Conservation (phyloP, 2,797 vertebrate species). For the Taenioides sp. region DNA sequence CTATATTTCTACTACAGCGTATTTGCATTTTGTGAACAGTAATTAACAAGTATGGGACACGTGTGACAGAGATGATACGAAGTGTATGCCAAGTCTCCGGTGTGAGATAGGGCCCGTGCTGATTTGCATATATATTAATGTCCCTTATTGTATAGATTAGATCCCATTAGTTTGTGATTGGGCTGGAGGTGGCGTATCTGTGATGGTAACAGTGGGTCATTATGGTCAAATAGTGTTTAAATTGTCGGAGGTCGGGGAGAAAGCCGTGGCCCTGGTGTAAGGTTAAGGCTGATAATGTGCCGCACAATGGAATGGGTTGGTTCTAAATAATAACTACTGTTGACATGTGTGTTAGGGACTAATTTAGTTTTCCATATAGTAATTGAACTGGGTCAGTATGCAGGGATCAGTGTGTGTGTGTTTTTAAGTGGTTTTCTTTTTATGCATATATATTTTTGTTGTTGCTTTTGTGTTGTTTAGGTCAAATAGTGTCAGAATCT, state of each 20-base stretch:
- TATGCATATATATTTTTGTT: too few species aligned
- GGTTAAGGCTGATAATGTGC: slow-evolving; percentile 71
- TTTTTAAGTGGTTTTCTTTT: too few species aligned
- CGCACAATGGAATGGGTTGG: slow-evolving; percentile 67
- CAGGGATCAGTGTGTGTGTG: too few species aligned
- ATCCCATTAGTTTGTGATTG: slow-evolving; percentile 87
- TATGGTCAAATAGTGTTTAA: slow-evolving; percentile 74
- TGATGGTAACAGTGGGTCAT: slow-evolving; percentile 76
- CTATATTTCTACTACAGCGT: slow-evolving; percentile 59
- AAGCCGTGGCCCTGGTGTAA: slow-evolving; percentile 85
- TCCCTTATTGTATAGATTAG: slow-evolving; percentile 84
- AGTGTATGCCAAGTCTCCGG: slow-evolving; percentile 53
- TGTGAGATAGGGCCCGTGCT: slow-evolving; percentile 65
- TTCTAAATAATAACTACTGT: slow-evolving; percentile 35
- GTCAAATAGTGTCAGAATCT: too few species aligned
- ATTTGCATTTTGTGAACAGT: slow-evolving; percentile 73
- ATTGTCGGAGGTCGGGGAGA: slow-evolving; percentile 78
- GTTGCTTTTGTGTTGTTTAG: too few species aligned
- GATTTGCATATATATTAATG: slow-evolving; percentile 88
- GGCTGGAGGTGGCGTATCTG: slow-evolving; percentile 75
- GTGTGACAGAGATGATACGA: slow-evolving; percentile 64
- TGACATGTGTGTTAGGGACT: background rate
- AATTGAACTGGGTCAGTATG: slow-evolving; percentile 32
- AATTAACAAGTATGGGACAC: slow-evolving; percentile 71
- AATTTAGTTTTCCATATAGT: slow-evolving; percentile 43